phyloP scores from a whole-genome alignment of 2,888 invertebrate genomes.

The Lasiommata megera region DNA sequence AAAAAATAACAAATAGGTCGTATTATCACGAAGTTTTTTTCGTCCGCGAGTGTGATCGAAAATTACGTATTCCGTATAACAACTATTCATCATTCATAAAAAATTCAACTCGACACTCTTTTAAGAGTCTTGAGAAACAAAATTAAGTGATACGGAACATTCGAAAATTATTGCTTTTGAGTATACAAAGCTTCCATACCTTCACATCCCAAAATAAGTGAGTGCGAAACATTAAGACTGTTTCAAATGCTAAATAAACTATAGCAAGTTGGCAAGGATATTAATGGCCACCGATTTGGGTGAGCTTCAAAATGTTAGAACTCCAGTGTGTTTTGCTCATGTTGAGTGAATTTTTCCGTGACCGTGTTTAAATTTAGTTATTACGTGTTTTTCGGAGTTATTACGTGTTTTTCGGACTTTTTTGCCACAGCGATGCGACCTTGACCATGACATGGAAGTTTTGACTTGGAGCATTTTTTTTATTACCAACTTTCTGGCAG shows the following conservation, averaged over 20 bases:
- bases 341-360: slow-evolving; percentile 4
- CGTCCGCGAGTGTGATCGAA: too few relatives aligned
- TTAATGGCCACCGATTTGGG: slow-evolving; percentile 23
- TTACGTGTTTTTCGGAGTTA: background rate
- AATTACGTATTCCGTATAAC: too few relatives aligned
- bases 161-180: too few relatives aligned
- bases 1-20: too few relatives aligned
- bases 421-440: background rate
- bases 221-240: background rate
- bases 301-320: slow-evolving; percentile 14
- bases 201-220: background rate
- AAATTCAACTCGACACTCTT: too few relatives aligned
- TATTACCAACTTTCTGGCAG: too few relatives aligned
- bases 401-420: background rate
- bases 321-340: slow-evolving; percentile 14
- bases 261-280: slow-evolving; percentile 21
- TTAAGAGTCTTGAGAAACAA: too few relatives aligned
- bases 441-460: background rate
- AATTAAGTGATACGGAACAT: too few relatives aligned
- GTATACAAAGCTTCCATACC: too few relatives aligned
- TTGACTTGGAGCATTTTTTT: too few relatives aligned
- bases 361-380: slow-evolving; percentile 7
- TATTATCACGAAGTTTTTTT: too few relatives aligned
- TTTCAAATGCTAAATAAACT: slow-evolving; percentile 11
- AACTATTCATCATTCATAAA: too few relatives aligned